A percentile compares a stretch with the other conserved stretches of the same genome.
phyloP scores from a whole-genome alignment of 2,797 vertebrate genomes.

The Clarias fuscus region DNA sequence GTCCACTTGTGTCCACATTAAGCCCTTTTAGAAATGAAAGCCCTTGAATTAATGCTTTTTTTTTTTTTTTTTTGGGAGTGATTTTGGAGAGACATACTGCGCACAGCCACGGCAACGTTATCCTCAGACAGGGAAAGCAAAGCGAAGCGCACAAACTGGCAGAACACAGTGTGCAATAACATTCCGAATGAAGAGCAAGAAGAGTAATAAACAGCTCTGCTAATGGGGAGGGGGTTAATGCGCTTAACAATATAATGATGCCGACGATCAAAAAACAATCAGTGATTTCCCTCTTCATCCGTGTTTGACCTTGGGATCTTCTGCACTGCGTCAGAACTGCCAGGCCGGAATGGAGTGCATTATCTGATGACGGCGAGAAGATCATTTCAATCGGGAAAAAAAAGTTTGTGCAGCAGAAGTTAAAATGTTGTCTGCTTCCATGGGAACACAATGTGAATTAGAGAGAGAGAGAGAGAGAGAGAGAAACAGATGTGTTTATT shows the following conservation, averaged over 20 bases:
- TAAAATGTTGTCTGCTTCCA: slow-evolving; percentile 40
- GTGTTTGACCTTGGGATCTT: slow-evolving; percentile 37
- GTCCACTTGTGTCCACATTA: slow-evolving; percentile 3
- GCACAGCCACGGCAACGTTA: background rate
- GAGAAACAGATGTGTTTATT: background rate
- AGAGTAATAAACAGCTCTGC: slow-evolving; percentile 1
- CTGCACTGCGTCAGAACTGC: slow-evolving; percentile 8
- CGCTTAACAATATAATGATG: slow-evolving; percentile 5
- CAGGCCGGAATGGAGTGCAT: background rate
- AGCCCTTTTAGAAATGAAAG: background rate
- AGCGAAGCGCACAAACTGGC: background rate
- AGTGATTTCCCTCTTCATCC: background rate
- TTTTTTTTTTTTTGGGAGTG: background rate
- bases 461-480: background rate
- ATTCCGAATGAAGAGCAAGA: slow-evolving; percentile 22
- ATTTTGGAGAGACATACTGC: background rate
- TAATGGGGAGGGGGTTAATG: background rate
- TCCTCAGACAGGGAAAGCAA: background rate
- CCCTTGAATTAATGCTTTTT: background rate
- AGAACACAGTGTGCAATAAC: background rate
- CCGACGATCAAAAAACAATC: slow-evolving; percentile 11
- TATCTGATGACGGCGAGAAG: background rate
- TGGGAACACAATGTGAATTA: slow-evolving; percentile 10
- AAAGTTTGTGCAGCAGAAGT: slow-evolving; percentile 6
- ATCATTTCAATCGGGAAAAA: slow-evolving; percentile 25